Evolutionary conservation across 2,888 invertebrate species (phyloP).

Genomic region (Congeria kusceri): DNA sequence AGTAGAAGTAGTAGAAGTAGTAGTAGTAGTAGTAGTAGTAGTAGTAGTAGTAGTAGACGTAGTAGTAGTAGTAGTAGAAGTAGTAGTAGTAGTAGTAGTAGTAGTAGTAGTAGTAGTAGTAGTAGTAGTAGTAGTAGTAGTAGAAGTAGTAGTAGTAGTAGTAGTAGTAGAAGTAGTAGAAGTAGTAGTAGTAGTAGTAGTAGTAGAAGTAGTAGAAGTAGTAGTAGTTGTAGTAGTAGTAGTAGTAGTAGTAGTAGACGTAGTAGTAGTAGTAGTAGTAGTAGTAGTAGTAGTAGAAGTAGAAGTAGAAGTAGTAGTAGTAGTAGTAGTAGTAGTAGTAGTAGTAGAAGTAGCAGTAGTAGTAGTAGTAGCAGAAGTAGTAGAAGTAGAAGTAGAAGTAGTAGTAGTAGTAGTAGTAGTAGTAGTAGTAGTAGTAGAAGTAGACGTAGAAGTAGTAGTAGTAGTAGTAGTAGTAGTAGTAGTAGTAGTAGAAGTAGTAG

Average conservation of each 20-base stretch:
- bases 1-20: constrained; percentile 3
- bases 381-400: constrained; percentile 1
- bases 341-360: constrained; percentile 1
- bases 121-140: no score
- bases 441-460: constrained; percentile 10
- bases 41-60: constrained; percentile 5
- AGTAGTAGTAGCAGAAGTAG: background rate
- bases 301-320: constrained; percentile 5
- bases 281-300: constrained; percentile 8
- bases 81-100: background rate
- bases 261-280: constrained; percentile 10
- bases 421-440: constrained; percentile 2
- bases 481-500: background rate
- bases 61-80: constrained; percentile 1
- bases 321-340: constrained; percentile 8
- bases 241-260: constrained; percentile 5
- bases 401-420: constrained; percentile 10
- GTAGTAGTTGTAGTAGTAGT: constrained; percentile 8
- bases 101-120: constrained; percentile 8
- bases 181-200: constrained; percentile 5
- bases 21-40: background rate
- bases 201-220: constrained; percentile 3
- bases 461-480: constrained; percentile 11
- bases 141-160: no score
- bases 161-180: background rate